Base-by-base conservation (phyloP, 1,140 invertebrate genomes). In the Drosophila paulistorum region DNA sequence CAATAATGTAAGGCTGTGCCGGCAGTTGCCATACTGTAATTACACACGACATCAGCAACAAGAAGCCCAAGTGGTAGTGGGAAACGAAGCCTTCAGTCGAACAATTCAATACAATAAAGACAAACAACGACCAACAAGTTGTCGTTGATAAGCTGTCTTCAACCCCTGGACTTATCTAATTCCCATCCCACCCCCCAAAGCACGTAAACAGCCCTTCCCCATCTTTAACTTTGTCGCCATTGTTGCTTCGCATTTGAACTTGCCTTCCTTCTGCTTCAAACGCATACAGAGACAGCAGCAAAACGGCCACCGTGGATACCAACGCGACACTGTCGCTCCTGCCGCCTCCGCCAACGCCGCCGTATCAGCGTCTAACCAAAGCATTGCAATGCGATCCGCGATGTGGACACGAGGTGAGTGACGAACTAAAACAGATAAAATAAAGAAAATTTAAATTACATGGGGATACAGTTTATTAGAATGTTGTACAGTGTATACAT, bases 261-360 rank as follows among this genome's bases (percentile, higher is more conserved):
- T 26, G 37, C 30, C 30, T 41, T 45, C 48, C 54, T 17, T 48
- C 55, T 57, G 64, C 17, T 65, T 42, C 55, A 58, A 67, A 58
- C 61, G 42, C 67, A 67, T 48, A 71, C 61, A 83, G 65, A 67
- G 72, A 82, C 65, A 83, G 69, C 84, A 85, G 64, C 85, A 92
- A 92, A 90, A 85, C 91, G 90, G 91, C 91, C 82, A 79, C 91
- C 91, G 91, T 92, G 91, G 91, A 92, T 92, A 91, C 86, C 83
- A 77, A 73, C 68, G 79, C 83, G 84, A 77, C 68, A 64, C 23
- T 58, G 69, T 63, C 60, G 35, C 59, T 64, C 67, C 59, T 71
- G 64, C 85, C 91, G 71, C 81, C 83, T 54, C 89, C 90, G 23
- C 81, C 87, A 68, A 92, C 91, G 65, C 91, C 91, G 78, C 89